A percentile compares a stretch with the other conserved stretches of the same genome.
phyloP scores from a whole-genome alignment of 2,888 invertebrate genomes.

The Brenthis ino region DNA sequence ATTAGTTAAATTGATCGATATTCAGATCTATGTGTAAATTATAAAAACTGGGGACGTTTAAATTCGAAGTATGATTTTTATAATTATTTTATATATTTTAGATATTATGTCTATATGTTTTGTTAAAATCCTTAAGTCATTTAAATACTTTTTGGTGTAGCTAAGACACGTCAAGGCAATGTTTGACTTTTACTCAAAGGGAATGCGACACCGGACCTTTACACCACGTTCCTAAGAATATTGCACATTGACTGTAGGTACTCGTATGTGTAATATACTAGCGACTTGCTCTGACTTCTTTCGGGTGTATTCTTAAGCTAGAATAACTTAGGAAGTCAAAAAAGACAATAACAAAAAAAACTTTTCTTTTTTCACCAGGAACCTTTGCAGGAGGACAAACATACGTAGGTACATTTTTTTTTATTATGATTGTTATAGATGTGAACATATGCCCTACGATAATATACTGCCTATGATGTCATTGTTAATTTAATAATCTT shows the following conservation, averaged over 20 bases:
- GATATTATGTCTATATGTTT: slow-evolving; percentile 13
- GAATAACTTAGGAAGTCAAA: no score
- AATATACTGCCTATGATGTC: no score
- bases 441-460: no score
- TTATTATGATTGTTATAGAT: no score
- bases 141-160: slow-evolving; percentile 43
- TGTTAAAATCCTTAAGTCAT: slow-evolving; percentile 29
- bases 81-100: neutral
- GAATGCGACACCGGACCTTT: slow-evolving; percentile 45
- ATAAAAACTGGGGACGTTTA: neutral
- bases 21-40: neutral
- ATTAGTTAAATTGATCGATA: no score
- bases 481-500: no score
- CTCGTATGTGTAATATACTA: slow-evolving; percentile 1
- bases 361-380: no score
- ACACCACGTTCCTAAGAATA: slow-evolving; percentile 32
- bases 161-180: slow-evolving; percentile 42
- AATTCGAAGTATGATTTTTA: slow-evolving; percentile 5
- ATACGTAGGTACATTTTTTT: no score
- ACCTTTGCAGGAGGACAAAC: no score
- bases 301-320: no score
- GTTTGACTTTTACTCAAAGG: slow-evolving; percentile 47
- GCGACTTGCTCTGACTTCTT: no score
- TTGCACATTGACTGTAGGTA: slow-evolving; percentile 31
- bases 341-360: no score